phyloP scores from a whole-genome alignment of 1,140 invertebrate species.

The Berghia stephanieae region DNA sequence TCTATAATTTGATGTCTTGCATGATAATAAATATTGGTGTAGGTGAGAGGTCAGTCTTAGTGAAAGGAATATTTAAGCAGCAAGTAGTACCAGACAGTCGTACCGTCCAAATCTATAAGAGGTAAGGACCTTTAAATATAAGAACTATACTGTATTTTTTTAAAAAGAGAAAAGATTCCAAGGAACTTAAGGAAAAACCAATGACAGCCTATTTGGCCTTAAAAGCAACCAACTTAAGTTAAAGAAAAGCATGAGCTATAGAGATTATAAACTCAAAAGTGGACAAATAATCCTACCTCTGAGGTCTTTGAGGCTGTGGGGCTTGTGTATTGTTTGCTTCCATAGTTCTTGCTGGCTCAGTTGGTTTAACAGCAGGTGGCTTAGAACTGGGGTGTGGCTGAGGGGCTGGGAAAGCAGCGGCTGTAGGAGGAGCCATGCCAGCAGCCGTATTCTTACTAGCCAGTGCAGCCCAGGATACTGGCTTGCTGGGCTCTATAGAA shows the following conservation, averaged over 20 bases:
- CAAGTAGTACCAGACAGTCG: too few species aligned
- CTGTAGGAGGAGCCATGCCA: slow-evolving; percentile 32
- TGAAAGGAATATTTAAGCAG: too few species aligned
- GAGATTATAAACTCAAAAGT: too few species aligned
- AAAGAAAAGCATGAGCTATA: too few species aligned
- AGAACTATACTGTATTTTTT: too few species aligned
- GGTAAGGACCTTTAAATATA: too few species aligned
- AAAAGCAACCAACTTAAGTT: not conserved
- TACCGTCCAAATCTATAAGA: too few species aligned
- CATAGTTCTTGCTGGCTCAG: slow-evolving; percentile 21
- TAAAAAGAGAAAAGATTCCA: too few species aligned
- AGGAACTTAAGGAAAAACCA: not conserved
- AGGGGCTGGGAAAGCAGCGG: slow-evolving; percentile 27
- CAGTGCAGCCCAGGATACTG: slow-evolving; percentile 61
- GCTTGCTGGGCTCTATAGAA: slow-evolving; percentile 45
- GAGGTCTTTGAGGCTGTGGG: slow-evolving; percentile 53
- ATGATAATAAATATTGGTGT: too few species aligned
- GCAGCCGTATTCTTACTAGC: slow-evolving; percentile 54
- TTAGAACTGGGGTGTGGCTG: too few species aligned
- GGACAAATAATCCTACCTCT: slow-evolving; percentile 41
- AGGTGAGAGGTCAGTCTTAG: too few species aligned
- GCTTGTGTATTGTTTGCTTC: slow-evolving; percentile 21
- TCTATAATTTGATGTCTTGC: too few species aligned
- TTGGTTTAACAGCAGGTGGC: slow-evolving; percentile 9
- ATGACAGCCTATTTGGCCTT: not conserved